phyloP scores from a whole-genome alignment of 2,888 invertebrate genomes.

The Encarsia formosa region DNA sequence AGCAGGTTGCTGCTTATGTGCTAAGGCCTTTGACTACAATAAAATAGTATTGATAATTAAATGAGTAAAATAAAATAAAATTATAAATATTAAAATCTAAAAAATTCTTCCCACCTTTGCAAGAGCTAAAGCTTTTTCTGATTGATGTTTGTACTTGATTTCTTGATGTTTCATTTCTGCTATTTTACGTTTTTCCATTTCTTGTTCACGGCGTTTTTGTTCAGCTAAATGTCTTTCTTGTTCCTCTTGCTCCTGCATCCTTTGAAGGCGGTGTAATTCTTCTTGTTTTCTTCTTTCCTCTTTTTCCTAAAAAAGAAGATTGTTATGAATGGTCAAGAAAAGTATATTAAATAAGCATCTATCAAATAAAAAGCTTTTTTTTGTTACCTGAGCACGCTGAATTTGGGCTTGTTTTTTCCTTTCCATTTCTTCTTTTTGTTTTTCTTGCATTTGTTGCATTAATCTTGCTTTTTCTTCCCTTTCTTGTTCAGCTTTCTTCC shows the following conservation, averaged over 20 bases:
- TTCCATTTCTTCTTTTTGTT: constrained; percentile 55
- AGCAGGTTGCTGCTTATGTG: constrained; percentile 28
- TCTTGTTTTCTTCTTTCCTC: constrained; percentile 44
- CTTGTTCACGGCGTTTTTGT: constrained; percentile 43
- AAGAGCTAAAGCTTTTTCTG: constrained; percentile 19
- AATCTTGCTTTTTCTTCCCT: constrained; percentile 47
- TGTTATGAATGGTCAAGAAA: neutral
- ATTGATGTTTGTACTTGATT: constrained; percentile 36
- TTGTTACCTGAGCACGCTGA: constrained; percentile 40
- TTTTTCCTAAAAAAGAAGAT: constrained; percentile 40
- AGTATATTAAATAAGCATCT: too few species aligned
- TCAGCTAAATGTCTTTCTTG: constrained; percentile 44
- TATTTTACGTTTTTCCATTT: constrained; percentile 47
- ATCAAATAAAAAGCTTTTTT: too few species aligned
- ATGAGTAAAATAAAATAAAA: neutral
- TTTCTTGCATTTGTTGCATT: constrained; percentile 47
- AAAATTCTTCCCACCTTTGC: constrained; percentile 24
- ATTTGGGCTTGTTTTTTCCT: constrained; percentile 42
- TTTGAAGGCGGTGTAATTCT: constrained; percentile 37
- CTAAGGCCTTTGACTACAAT: constrained; percentile 30
- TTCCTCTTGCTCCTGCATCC: constrained; percentile 46
- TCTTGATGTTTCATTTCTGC: constrained; percentile 36
- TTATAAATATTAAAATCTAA: neutral
- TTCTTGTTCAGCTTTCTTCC: constrained; percentile 50
- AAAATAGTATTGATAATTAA: neutral